These are phyloP conservation scores for Hydractinia symbiolongicarpus DNA, from an alignment of 30 jellyfish, hydroid and myxozoan species.

Conservation along the genomic window DNA sequence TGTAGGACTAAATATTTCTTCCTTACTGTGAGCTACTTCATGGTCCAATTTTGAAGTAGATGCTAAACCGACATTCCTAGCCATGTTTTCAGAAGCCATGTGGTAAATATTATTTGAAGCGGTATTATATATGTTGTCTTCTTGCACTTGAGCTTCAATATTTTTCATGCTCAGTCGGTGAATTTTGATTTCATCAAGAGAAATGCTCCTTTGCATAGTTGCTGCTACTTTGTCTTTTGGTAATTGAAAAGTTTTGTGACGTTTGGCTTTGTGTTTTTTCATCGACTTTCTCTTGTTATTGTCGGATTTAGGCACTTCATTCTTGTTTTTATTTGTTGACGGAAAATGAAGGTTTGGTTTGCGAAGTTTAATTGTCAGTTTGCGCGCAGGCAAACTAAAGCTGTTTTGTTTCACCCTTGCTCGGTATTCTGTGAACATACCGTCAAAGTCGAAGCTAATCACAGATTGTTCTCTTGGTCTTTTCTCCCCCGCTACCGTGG, in stretches of 20 bases:
- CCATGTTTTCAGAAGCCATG: too few species aligned
- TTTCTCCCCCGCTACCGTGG: neutral
- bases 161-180: slow-evolving; percentile 2
- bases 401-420: slow-evolving; percentile 2
- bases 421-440: slow-evolving; percentile 21
- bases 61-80: too few species aligned
- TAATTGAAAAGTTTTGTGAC: neutral
- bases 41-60: too few species aligned
- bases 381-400: neutral
- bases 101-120: too few species aligned
- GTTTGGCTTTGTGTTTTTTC: neutral
- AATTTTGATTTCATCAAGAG: slow-evolving; percentile 11
- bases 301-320: neutral
- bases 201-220: slow-evolving; percentile 4
- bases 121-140: too few species aligned
- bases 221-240: slow-evolving; percentile 7
- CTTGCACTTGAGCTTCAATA: too few species aligned
- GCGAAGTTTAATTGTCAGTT: slow-evolving; percentile 6
- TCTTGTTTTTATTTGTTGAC: neutral
- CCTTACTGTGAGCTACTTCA: too few species aligned
- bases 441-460: slow-evolving; percentile 29
- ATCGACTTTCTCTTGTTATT: neutral
- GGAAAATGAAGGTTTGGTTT: neutral
- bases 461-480: slow-evolving; percentile 7
- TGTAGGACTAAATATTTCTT: too few species aligned